phyloP scores from a whole-genome alignment of 2,797 vertebrate species.

The Syngnathus rostellatus region DNA sequence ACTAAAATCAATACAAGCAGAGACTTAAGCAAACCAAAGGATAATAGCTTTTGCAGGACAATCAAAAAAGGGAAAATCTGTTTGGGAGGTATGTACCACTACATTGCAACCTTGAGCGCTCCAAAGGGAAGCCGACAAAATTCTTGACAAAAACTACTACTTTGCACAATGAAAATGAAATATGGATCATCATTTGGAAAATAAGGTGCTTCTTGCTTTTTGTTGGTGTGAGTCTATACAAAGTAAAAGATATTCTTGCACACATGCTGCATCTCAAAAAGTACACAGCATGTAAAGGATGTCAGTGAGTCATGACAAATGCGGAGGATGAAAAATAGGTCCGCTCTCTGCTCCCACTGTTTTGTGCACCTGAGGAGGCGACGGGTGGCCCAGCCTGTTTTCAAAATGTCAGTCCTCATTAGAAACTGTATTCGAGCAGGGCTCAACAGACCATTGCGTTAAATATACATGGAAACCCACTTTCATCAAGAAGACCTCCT shows the following conservation, averaged over 20 bases:
- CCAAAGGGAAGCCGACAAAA: neutral
- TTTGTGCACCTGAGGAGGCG: slow-evolving; percentile 55
- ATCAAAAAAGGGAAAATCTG: neutral
- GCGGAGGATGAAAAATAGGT: slow-evolving; percentile 29
- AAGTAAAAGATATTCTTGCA: neutral
- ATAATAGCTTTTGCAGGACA: neutral
- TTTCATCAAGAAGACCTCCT: slow-evolving; percentile 60
- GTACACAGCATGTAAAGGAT: slow-evolving; percentile 11
- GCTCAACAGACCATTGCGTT: slow-evolving; percentile 60
- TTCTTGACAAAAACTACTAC: neutral
- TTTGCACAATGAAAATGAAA: slow-evolving; percentile 1
- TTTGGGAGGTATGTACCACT: neutral
- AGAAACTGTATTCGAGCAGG: slow-evolving; percentile 56
- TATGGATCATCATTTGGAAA: neutral
- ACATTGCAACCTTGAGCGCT: neutral
- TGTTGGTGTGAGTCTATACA: neutral
- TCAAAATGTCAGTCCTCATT: slow-evolving; percentile 65
- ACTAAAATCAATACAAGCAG: neutral
- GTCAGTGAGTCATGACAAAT: slow-evolving; percentile 42
- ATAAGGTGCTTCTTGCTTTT: neutral
- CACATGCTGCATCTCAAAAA: neutral
- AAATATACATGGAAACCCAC: slow-evolving; percentile 70
- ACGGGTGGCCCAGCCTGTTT: slow-evolving; percentile 55
- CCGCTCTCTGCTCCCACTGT: slow-evolving; percentile 32
- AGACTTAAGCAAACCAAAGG: neutral